A percentile compares a stretch with the other conserved stretches of the same genome.
These are phyloP conservation scores for Thereva unica DNA, from an alignment of 2,888 invertebrate species.

Conservation along the genomic window DNA sequence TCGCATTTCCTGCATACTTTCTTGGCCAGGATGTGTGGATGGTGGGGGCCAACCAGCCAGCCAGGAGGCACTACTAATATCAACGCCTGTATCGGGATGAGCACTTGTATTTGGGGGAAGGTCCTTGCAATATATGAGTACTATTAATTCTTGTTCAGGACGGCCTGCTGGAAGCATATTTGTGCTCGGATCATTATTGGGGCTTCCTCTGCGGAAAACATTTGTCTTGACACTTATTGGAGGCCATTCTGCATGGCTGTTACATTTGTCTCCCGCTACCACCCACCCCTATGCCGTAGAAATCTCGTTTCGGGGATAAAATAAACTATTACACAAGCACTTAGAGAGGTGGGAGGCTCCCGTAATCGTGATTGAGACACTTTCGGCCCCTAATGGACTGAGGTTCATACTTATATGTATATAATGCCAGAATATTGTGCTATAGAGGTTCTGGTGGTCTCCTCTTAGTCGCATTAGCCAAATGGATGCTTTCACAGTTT, in stretches of 20 bases:
- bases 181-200: constrained; percentile 33
- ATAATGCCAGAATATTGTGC: constrained; percentile 11
- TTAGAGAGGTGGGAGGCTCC: constrained; percentile 12
- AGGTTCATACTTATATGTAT: constrained; percentile 12
- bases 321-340: constrained; percentile 33
- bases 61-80: constrained; percentile 23
- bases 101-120: constrained; percentile 3
- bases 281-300: constrained; percentile 3
- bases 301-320: constrained; percentile 25
- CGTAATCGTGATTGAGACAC: constrained; percentile 34
- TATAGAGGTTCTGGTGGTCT: background rate
- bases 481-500: constrained; percentile 35
- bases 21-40: constrained; percentile 4
- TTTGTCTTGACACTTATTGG: constrained; percentile 41
- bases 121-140: constrained; percentile 36
- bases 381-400: constrained; percentile 5
- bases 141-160: constrained; percentile 38
- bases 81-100: background rate
- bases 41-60: constrained; percentile 25
- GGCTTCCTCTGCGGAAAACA: constrained; percentile 31
- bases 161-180: constrained; percentile 35
- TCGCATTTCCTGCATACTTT: constrained; percentile 21
- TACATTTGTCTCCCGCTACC: constrained; percentile 4
- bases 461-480: constrained; percentile 32
- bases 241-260: constrained; percentile 23